Evolutionary conservation across 2,113 vertebrate species (phyloP).

Genomic region (Jacana jacana): DNA sequence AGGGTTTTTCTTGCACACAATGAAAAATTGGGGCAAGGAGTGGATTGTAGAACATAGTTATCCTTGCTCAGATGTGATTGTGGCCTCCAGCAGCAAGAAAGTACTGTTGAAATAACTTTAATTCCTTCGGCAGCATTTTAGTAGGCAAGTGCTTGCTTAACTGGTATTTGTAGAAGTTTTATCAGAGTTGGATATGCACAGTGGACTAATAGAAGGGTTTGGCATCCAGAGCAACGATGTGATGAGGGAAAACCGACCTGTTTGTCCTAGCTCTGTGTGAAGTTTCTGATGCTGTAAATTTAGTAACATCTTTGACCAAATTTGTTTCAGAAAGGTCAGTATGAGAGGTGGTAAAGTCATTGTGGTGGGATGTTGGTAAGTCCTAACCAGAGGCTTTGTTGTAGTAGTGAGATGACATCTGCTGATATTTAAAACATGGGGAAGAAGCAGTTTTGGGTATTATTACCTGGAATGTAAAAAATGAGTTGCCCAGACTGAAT

Average conservation of each 20-base stretch:
- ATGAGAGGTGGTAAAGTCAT: background rate
- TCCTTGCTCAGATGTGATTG: background rate
- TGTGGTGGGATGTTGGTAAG: background rate
- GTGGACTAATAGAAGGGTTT: background rate
- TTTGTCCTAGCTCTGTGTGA: background rate
- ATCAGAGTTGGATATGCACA: background rate
- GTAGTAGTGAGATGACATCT: background rate
- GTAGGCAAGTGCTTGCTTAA: background rate
- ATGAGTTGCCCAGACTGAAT: background rate
- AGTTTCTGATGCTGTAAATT: background rate
- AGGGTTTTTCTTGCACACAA: background rate
- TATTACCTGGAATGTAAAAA: background rate
- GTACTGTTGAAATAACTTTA: background rate
- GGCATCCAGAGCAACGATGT: background rate
- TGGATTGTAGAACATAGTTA: background rate
- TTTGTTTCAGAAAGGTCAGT: background rate
- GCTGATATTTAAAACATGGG: background rate
- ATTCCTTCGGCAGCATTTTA: background rate
- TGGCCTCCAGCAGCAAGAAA: background rate
- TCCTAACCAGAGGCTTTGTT: background rate
- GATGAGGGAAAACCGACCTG: background rate
- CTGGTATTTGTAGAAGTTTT: background rate
- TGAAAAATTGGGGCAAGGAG: background rate
- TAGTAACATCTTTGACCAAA: background rate
- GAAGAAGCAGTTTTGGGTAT: background rate